Percentiles rank a stretch among this genome's conserved stretches.
Conservation (phyloP, 2,888 invertebrate species). For the Athalia rosae region DNA sequence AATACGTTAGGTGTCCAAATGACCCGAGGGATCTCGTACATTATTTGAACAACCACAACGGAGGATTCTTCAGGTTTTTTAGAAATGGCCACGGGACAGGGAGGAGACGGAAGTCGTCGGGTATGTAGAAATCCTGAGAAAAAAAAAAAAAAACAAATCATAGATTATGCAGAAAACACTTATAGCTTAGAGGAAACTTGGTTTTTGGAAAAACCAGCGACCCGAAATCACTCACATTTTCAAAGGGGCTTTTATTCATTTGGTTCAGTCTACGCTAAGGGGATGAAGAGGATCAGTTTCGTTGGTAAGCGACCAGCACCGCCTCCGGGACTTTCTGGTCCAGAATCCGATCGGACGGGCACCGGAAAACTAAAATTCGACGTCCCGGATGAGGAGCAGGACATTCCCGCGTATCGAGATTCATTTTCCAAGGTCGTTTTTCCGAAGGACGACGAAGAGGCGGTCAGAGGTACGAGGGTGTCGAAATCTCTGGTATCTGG, state of each 20-base stretch:
- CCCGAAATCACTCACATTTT: not conserved
- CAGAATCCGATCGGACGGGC: slow-evolving; percentile 74
- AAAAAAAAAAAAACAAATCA: not conserved
- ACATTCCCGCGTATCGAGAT: slow-evolving; percentile 40
- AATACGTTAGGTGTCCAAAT: slow-evolving; percentile 84
- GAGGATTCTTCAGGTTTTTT: slow-evolving; percentile 89
- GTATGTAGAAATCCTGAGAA: not conserved
- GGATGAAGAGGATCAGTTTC: slow-evolving; percentile 45
- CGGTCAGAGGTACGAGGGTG: slow-evolving; percentile 36
- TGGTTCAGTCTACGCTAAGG: not conserved
- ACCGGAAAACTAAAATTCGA: slow-evolving; percentile 75
- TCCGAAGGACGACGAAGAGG: slow-evolving; percentile 44
- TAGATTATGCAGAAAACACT: not conserved
- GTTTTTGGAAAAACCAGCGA: not conserved
- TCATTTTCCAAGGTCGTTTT: slow-evolving; percentile 50
- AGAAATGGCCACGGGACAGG: slow-evolving; percentile 57
- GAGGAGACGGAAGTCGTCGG: too few species aligned
- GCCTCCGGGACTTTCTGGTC: slow-evolving; percentile 45
- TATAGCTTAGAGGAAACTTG: too few species aligned
- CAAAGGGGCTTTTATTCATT: not conserved
- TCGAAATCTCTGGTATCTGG: slow-evolving; percentile 48
- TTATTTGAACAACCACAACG: slow-evolving; percentile 90
- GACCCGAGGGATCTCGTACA: slow-evolving; percentile 83
- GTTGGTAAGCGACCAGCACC: slow-evolving; percentile 45
- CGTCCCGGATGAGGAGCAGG: slow-evolving; percentile 46